These are phyloP conservation scores for Spodoptera littoralis DNA, from an alignment of 2,888 invertebrate genomes.

Conservation along the genomic window DNA sequence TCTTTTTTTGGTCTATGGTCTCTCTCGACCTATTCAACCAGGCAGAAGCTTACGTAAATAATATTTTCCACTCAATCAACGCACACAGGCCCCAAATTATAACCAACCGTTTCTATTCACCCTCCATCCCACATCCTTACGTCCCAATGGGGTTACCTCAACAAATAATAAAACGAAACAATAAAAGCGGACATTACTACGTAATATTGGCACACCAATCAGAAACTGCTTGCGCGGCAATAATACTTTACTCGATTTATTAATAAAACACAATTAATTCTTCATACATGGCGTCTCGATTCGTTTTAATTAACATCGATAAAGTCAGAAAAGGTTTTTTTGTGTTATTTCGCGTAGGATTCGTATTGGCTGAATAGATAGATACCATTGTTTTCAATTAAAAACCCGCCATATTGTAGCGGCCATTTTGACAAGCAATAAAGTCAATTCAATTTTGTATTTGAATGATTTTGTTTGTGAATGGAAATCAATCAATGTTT, in stretches of 20 bases:
- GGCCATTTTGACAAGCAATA: conserved; percentile 33
- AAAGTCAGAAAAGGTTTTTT: conserved; percentile 34
- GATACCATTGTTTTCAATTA: conserved; percentile 40
- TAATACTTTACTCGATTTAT: conserved; percentile 26
- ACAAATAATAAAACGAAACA: conserved; percentile 37
- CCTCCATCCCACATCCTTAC: neutral
- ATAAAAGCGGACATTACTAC: conserved; percentile 31
- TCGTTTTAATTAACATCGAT: conserved; percentile 37
- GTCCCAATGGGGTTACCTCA: conserved; percentile 2
- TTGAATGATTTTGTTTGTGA: too few species aligned
- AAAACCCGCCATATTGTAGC: conserved; percentile 29
- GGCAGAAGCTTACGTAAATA: conserved; percentile 1
- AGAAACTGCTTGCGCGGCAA: conserved; percentile 20
- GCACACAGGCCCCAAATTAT: conserved; percentile 13
- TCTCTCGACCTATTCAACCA: neutral
- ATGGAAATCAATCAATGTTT: too few species aligned
- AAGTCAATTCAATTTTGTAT: conserved; percentile 6
- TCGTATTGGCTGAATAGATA: conserved; percentile 27
- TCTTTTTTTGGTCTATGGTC: too few species aligned
- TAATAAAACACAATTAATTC: conserved; percentile 32
- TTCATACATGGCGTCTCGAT: conserved; percentile 15
- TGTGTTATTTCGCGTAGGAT: conserved; percentile 32
- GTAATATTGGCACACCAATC: conserved; percentile 18
- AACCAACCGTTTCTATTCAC: conserved; percentile 25
- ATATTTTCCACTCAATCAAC: conserved; percentile 30